Evolutionary conservation across 2,113 vertebrate species (phyloP).

Genomic region (Ophthalmolycus amberensis): DNA sequence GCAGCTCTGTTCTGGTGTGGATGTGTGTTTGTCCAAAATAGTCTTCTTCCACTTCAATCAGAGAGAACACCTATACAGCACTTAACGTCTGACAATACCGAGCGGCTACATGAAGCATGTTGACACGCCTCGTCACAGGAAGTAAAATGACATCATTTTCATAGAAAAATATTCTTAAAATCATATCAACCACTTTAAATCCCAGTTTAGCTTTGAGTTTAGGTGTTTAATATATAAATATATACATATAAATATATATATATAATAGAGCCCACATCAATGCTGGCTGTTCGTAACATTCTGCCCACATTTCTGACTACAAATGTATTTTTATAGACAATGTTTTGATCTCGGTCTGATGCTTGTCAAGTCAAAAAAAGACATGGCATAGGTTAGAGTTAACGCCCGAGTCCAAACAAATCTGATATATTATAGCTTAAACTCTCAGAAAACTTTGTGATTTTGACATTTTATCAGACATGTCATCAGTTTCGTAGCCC

Average conservation of each 20-base stretch:
- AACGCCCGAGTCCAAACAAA: background rate
- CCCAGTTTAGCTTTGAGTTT: background rate
- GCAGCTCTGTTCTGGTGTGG: background rate
- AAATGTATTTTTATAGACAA: background rate
- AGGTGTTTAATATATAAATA: background rate
- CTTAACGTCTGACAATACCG: background rate
- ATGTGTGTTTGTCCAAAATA: background rate
- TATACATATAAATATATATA: background rate
- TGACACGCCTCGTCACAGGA: background rate
- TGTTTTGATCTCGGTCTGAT: background rate
- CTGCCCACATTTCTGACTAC: background rate
- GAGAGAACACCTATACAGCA: background rate
- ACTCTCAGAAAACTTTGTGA: background rate
- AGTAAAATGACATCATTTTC: background rate
- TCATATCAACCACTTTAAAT: background rate
- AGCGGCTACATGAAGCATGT: background rate
- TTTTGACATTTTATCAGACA: background rate
- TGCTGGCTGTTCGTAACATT: background rate
- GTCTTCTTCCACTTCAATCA: background rate
- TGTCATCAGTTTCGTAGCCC: background rate
- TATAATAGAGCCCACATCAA: background rate
- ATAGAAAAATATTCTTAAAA: background rate
- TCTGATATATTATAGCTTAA: background rate
- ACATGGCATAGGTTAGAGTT: background rate
- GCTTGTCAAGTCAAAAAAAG: background rate